Percentiles rank a stretch among this genome's conserved stretches.
Conservation (phyloP, 2,888 invertebrate species). For the Drosophila imparisetae region DNA sequence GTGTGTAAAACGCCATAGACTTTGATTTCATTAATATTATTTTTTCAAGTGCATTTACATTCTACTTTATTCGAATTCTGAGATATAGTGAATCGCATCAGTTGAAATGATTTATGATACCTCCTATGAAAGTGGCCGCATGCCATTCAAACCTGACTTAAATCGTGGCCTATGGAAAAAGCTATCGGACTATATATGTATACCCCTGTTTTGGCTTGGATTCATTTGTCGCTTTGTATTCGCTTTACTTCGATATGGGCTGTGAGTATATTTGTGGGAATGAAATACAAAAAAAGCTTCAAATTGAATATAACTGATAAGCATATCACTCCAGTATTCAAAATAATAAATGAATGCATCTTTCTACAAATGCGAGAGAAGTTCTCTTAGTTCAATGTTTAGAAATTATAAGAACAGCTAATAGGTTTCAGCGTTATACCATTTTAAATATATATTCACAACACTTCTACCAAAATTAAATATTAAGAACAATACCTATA, state of each 20-base stretch:
- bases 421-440: not conserved
- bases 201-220: conserved; percentile 89
- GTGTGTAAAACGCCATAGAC: not conserved
- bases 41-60: too few species aligned
- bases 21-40: conserved; percentile 6
- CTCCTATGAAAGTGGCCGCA: conserved; percentile 81
- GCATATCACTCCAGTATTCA: conserved; percentile 2
- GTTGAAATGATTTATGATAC: conserved; percentile 73
- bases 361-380: not conserved
- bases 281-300: not conserved
- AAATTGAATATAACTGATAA: conserved; percentile 26
- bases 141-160: conserved; percentile 80
- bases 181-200: conserved; percentile 89
- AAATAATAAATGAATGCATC: conserved; percentile 1
- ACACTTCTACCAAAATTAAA: too few species aligned
- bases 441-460: too few species aligned
- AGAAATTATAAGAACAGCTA: not conserved
- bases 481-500: too few species aligned
- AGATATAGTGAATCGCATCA: not conserved
- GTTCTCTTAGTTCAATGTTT: not conserved
- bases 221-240: conserved; percentile 89
- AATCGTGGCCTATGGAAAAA: conserved; percentile 89
- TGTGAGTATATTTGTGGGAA: conserved; percentile 65
- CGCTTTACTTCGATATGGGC: conserved; percentile 67
- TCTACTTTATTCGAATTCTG: not conserved